Evolutionary conservation across 2,113 vertebrate genomes (phyloP), one percentile per base, ranked within the genome.

Genomic region (Ophthalmolycus amberensis): DNA sequence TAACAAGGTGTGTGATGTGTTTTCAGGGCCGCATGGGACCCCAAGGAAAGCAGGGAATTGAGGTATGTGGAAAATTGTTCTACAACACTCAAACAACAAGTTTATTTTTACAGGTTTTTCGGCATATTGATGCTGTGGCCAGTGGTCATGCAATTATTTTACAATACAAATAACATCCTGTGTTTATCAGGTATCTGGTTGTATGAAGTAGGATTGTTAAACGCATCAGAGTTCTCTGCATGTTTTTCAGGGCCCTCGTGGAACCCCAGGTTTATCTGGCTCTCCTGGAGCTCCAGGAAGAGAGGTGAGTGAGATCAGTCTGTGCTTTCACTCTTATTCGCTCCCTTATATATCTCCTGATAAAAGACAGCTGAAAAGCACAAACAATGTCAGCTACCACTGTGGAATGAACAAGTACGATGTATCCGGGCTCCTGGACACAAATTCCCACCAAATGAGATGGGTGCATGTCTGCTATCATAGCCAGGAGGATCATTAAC

Each of bases 21-120:
- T 89, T 90, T 3, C 84, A 99, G 98, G 98, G 98, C 71, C 95
- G 94, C 64, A 65, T 86, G 93, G 98, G 98, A 94, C 93, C 95
- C 65, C 48, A 93, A 38, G 98, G 98, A 86, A 95, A 96, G 80
- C 89, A 95, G 74, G 98, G 98, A 91, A 76, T 96, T 65, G 96
- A 97, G 97, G 98, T 99, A 94, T 86, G 82, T 81, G 14, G 48
- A 87, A 79, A 71, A 69, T 56, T 66, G 29, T 48, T 78, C 75
- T 25, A 71, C 62, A 86, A 80, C 63, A 84, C 71, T 68, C 44
- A 85, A 77, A 76, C 46, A 79, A 76, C 38, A 77, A 44, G 48
- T 69, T 48, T 69, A 71, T 73, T 75, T 62, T 27, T 1, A 52
- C 14, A 11, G 5, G 37, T 46, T 56, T 34, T 74, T 56, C 8